phyloP scores from a whole-genome alignment of 2,113 vertebrate species.

The Lipophrys pholis region DNA sequence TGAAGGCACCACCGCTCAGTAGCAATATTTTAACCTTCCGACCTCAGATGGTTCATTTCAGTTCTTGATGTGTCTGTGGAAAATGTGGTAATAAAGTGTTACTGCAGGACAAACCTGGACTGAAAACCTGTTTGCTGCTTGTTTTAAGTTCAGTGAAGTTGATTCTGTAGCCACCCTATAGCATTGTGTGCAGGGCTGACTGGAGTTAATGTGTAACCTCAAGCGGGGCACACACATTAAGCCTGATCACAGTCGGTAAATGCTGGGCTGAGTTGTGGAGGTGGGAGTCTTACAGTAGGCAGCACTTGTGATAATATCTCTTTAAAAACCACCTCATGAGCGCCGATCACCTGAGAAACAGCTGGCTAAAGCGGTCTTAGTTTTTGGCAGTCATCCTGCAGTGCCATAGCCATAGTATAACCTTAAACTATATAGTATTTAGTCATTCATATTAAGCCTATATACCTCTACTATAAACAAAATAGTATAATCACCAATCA shows the following conservation, averaged over 20 bases:
- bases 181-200: conserved; percentile 22
- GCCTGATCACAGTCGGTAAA: conserved; percentile 38
- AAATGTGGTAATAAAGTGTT: conserved; percentile 6
- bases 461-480: too few relatives aligned
- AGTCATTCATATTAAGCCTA: too few relatives aligned
- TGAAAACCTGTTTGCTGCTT: conserved; percentile 1
- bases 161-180: conserved; percentile 4
- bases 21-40: background rate
- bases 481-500: background rate
- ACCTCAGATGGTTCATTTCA: background rate
- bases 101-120: conserved; percentile 1
- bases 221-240: conserved; percentile 60
- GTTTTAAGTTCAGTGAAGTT: background rate
- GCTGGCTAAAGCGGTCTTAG: background rate
- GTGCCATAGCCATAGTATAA: background rate
- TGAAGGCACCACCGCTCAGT: background rate
- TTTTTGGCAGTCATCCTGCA: background rate
- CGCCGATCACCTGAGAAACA: background rate
- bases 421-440: too few relatives aligned
- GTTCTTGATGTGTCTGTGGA: background rate
- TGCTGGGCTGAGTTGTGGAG: background rate
- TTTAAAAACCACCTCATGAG: background rate
- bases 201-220: conserved; percentile 61
- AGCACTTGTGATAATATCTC: background rate
- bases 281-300: background rate